Percentiles rank a stretch among this genome's conserved stretches.
Evolutionary conservation across 1,140 invertebrate species (phyloP).

Genomic region (Meloidogyne hapla): DNA sequence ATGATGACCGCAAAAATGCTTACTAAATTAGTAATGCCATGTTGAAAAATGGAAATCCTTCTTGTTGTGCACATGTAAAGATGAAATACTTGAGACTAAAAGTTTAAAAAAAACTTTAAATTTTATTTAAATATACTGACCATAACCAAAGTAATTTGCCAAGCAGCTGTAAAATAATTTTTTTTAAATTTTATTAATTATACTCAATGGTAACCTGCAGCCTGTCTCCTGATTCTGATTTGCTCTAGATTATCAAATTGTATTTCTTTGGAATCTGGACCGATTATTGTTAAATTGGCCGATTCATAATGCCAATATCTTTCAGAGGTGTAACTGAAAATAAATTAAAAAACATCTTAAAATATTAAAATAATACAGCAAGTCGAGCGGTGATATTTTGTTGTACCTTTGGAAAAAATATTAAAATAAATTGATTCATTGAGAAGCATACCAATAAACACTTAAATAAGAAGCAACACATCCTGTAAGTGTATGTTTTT

Average conservation of each 20-base stretch:
- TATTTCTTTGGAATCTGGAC: neutral
- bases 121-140: slow-evolving; percentile 23
- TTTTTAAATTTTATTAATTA: neutral
- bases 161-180: slow-evolving; percentile 46
- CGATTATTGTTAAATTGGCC: slow-evolving; percentile 51
- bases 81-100: slow-evolving; percentile 56
- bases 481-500: too few species aligned
- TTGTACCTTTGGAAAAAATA: slow-evolving; percentile 56
- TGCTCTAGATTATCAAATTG: slow-evolving; percentile 37
- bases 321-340: slow-evolving; percentile 53
- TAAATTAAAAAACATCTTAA: too few species aligned
- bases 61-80: slow-evolving; percentile 63
- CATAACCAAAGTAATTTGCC: slow-evolving; percentile 61
- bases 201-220: slow-evolving; percentile 42
- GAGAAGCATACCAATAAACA: slow-evolving; percentile 63
- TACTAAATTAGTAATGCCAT: slow-evolving; percentile 61
- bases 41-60: slow-evolving; percentile 59
- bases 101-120: neutral
- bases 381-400: slow-evolving; percentile 48
- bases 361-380: too few species aligned
- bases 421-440: neutral
- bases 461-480: slow-evolving; percentile 57
- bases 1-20: slow-evolving; percentile 61
- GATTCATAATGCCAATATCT: slow-evolving; percentile 53
- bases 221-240: slow-evolving; percentile 55